Conservation (phyloP, 2,797 vertebrate genomes). For the Agapornis canus region DNA sequence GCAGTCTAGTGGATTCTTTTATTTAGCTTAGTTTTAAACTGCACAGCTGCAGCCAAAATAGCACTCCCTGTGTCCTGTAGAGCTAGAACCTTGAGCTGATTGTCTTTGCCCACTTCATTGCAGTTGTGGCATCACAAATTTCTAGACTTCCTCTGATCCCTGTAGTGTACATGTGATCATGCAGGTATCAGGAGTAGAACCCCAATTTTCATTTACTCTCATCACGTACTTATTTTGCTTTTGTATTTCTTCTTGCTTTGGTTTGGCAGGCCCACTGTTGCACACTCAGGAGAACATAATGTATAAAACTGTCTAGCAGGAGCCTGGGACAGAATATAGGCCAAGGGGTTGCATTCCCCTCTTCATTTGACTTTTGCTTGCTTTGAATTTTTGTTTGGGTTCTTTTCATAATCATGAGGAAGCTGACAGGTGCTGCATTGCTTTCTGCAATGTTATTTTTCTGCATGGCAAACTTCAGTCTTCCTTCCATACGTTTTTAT, state of each 20-base stretch:
- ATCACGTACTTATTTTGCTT: neutral
- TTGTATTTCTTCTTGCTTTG: neutral
- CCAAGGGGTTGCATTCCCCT: neutral
- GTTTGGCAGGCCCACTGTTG: neutral
- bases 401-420: neutral
- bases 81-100: neutral
- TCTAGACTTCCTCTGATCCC: neutral
- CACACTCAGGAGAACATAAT: neutral
- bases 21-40: neutral
- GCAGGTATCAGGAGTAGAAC: neutral
- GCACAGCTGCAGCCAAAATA: neutral
- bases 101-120: neutral
- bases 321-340: neutral
- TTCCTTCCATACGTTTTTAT: neutral
- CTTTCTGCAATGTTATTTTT: neutral
- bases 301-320: neutral
- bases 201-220: neutral
- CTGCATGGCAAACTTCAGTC: neutral
- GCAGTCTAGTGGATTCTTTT: neutral
- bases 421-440: neutral
- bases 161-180: accelerated
- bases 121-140: neutral
- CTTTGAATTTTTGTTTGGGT: neutral
- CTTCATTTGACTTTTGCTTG: neutral
- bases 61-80: neutral